Conservation (phyloP, 2,113 vertebrate genomes). For the Myotis brandtii region DNA sequence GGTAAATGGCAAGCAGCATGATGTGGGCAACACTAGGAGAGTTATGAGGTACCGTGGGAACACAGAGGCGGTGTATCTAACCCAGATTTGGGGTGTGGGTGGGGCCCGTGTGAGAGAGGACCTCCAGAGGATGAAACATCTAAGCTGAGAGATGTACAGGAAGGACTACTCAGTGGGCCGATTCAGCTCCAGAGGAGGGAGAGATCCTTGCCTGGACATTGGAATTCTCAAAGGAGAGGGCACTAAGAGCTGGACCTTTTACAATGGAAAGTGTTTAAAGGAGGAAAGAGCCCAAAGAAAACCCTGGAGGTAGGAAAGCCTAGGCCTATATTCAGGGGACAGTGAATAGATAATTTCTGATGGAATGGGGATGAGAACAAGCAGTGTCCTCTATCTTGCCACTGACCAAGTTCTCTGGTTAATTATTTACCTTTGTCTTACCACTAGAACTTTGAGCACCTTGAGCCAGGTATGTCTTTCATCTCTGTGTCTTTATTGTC, state of each 20-base stretch:
- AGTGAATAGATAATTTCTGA: background rate
- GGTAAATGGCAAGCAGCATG: background rate
- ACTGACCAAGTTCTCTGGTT: background rate
- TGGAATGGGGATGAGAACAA: background rate
- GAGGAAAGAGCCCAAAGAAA: background rate
- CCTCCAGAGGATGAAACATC: background rate
- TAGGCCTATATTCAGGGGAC: background rate
- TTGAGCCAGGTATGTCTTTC: background rate
- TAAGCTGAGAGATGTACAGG: background rate
- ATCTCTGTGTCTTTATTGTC: background rate
- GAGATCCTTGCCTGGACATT: background rate
- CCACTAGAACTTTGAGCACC: background rate
- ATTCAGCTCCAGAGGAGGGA: background rate
- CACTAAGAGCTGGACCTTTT: background rate
- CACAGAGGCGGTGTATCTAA: background rate
- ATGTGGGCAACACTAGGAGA: background rate
- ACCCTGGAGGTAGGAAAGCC: background rate
- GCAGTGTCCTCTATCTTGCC: background rate
- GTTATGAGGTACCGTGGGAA: background rate
- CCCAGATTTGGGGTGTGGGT: background rate
- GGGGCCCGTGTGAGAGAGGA: background rate
- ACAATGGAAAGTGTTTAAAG: background rate
- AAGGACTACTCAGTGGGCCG: background rate
- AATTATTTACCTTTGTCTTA: constrained; percentile 28
- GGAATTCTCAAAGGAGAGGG: background rate